These are phyloP conservation scores for Prochilodus magdalenae DNA, from an alignment of 2,113 vertebrate genomes.

Conservation along the genomic window DNA sequence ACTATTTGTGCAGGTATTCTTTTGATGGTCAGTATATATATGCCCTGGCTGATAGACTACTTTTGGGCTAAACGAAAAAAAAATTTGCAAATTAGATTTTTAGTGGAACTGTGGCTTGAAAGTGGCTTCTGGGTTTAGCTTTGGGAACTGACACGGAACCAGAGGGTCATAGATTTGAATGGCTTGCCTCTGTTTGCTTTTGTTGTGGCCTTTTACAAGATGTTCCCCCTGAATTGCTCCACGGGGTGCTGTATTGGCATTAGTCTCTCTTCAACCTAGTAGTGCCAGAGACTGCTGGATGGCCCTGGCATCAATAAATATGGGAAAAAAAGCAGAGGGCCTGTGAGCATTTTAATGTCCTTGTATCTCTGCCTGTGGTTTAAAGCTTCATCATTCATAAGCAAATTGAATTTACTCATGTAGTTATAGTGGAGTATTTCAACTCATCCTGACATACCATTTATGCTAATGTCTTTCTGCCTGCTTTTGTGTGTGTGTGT, in stretches of 20 bases:
- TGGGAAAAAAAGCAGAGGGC: background rate
- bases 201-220: background rate
- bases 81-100: too few species aligned
- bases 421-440: background rate
- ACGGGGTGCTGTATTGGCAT: background rate
- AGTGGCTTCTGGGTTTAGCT: background rate
- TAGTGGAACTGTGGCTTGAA: background rate
- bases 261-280: background rate
- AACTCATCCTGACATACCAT: background rate
- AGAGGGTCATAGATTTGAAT: background rate
- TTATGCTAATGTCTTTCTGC: conserved; percentile 11
- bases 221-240: background rate
- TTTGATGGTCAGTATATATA: too few species aligned
- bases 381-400: conserved; percentile 3
- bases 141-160: background rate
- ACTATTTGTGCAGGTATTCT: too few species aligned
- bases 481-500: conserved; percentile 11
- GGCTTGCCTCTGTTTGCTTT: background rate
- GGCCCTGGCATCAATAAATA: background rate
- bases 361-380: background rate
- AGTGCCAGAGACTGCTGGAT: background rate
- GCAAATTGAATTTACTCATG: conserved; percentile 2
- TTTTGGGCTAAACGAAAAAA: too few species aligned
- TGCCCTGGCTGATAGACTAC: too few species aligned
- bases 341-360: background rate